Percentiles rank a stretch among this genome's conserved stretches.
Evolutionary conservation across 2,113 vertebrate species (phyloP).

Genomic region (Hippocampus barbouri): DNA sequence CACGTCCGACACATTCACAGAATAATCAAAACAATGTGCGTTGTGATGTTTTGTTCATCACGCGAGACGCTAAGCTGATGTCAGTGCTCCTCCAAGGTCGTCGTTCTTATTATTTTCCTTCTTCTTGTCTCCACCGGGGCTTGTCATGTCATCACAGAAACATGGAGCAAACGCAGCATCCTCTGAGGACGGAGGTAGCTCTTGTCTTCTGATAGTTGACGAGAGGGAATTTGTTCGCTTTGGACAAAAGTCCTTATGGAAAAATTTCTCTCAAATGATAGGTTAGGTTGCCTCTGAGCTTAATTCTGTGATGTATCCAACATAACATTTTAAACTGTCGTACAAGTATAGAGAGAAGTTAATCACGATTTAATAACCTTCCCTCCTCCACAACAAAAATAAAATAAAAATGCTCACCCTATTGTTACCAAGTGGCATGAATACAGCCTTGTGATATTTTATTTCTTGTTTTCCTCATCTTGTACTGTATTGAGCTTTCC

Average conservation of each 20-base stretch:
- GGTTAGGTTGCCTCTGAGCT: too few species aligned
- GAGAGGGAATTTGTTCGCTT: neutral
- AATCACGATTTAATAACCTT: too few species aligned
- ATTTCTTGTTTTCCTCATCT: too few species aligned
- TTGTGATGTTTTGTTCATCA: neutral
- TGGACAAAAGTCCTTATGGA: neutral
- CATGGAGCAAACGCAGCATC: conserved; percentile 48
- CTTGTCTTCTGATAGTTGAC: conserved; percentile 3
- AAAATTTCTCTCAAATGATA: neutral
- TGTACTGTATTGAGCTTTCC: too few species aligned
- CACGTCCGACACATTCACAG: neutral
- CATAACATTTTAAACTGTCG: too few species aligned
- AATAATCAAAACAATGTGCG: neutral
- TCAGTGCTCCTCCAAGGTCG: neutral
- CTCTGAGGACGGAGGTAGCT: conserved; percentile 13
- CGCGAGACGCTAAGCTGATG: neutral
- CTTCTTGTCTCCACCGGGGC: neutral
- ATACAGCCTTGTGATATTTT: too few species aligned
- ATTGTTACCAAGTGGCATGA: too few species aligned
- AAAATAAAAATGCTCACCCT: too few species aligned
- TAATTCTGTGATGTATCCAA: too few species aligned
- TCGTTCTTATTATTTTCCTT: neutral
- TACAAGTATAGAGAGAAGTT: too few species aligned
- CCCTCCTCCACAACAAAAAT: too few species aligned
- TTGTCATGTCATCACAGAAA: conserved; percentile 3